phyloP scores from a whole-genome alignment of 2,113 vertebrate species.

The Pogonocichla stellata region DNA sequence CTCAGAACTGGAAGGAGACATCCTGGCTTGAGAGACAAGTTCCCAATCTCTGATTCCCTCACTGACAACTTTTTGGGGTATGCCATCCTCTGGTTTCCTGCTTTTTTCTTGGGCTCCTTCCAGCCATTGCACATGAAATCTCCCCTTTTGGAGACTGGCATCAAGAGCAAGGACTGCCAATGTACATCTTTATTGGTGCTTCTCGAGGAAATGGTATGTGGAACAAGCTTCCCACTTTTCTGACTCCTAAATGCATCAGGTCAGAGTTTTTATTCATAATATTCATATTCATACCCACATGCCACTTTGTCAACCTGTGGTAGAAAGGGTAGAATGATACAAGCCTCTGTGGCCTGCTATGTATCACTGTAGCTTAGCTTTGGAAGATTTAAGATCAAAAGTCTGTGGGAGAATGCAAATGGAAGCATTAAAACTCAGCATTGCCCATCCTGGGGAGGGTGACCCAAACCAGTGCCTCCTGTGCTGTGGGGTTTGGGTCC shows the following conservation, averaged over 20 bases:
- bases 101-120: neutral
- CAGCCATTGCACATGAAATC: neutral
- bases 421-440: neutral
- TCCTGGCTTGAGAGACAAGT: neutral
- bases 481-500: neutral
- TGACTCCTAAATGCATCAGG: neutral
- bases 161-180: neutral
- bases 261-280: neutral
- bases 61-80: neutral
- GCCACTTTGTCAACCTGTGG: neutral
- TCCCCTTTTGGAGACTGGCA: neutral
- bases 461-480: neutral
- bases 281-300: too few relatives aligned
- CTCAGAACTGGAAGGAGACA: neutral
- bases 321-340: neutral
- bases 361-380: neutral
- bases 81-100: neutral
- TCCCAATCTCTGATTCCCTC: neutral
- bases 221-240: neutral
- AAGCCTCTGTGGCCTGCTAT: neutral
- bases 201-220: neutral
- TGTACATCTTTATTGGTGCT: fast-evolving
- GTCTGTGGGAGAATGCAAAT: neutral
- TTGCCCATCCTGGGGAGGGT: neutral
- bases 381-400: neutral